Base-by-base conservation (phyloP, 2,113 vertebrate species). In the Trichomycterus rosablanca region DNA sequence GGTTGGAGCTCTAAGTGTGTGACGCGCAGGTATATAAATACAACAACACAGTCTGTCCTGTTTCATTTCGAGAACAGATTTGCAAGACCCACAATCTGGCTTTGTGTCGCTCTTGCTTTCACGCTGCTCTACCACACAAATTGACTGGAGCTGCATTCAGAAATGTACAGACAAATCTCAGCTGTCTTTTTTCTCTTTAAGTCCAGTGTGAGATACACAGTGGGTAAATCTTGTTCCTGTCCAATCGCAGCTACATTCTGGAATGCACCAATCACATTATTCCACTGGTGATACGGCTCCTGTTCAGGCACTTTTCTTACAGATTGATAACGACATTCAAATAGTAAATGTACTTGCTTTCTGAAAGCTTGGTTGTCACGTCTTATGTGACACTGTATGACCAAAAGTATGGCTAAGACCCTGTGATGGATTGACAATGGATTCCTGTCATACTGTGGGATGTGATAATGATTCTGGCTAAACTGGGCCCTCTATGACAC, bases 81-180 rank as follows among this genome's bases (percentile, higher is more conserved):
- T 14, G 14, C 30, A 43, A 57, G 35, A 30, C 32, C 12, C 3
- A 10, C 30, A 42, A 65, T 51, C 62, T 64, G 19, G 6, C 23
- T 45, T 45, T 46, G n/a, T n/a, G n/a, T n/a, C n/a, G n/a, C n/a
- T 15, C 1, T 23, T 4, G 5, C 12, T 10, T 16, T 8, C 7
- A 10, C 7, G 15, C 16, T 26, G 14, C 11, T 11, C 43, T 59
- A 2, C 10, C 42, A 8, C 34, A 59, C 23, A 24, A 34, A 37
- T 20, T 66, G 54, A 59, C 63, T 42, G 54, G 2, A 4, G 24
- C 51, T 19, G 8, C 51, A 71, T 56, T 39, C 59, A 35, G 46
- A 35, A 14, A 30, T 34, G 24, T 24, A 48, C 10, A 9, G 24
- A 37, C 35, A 52, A 54, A 52, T 8, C 44, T 32, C 50, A 51